Evolutionary conservation across 2,113 vertebrate species (phyloP).

Genomic region (Naja naja): DNA sequence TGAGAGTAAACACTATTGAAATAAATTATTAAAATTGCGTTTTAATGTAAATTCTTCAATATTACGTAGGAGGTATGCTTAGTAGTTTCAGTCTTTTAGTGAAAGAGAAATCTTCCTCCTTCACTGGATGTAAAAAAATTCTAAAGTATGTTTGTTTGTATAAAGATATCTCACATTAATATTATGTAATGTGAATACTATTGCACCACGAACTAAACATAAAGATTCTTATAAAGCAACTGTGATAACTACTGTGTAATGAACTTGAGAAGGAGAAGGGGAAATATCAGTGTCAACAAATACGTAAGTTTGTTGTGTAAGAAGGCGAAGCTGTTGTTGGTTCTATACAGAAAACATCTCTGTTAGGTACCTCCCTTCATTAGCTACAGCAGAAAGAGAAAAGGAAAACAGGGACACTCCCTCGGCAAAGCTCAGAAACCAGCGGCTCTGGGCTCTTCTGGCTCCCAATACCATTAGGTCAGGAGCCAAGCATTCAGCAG

Average conservation of each 20-base stretch:
- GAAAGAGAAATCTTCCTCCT: neutral
- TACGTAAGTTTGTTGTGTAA: neutral
- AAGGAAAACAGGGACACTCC: neutral
- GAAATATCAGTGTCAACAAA: neutral
- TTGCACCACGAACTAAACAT: neutral
- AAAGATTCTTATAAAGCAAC: neutral
- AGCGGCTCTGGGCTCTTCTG: neutral
- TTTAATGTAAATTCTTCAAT: neutral
- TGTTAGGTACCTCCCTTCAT: neutral
- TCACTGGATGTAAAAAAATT: neutral
- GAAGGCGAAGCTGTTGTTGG: neutral
- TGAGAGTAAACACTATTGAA: neutral
- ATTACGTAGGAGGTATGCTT: neutral
- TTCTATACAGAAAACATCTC: neutral
- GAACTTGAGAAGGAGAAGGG: neutral
- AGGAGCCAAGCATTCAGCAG: neutral
- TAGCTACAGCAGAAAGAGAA: neutral
- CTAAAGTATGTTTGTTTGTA: neutral
- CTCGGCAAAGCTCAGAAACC: neutral
- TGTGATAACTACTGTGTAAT: neutral
- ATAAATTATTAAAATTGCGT: neutral
- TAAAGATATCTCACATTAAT: neutral
- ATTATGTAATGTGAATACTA: neutral
- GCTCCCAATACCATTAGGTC: neutral
- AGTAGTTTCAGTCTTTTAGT: neutral